Percentiles rank a stretch among this genome's conserved stretches.
Evolutionary conservation across 2,888 invertebrate genomes (phyloP).

Genomic region (Trilocha varians): DNA sequence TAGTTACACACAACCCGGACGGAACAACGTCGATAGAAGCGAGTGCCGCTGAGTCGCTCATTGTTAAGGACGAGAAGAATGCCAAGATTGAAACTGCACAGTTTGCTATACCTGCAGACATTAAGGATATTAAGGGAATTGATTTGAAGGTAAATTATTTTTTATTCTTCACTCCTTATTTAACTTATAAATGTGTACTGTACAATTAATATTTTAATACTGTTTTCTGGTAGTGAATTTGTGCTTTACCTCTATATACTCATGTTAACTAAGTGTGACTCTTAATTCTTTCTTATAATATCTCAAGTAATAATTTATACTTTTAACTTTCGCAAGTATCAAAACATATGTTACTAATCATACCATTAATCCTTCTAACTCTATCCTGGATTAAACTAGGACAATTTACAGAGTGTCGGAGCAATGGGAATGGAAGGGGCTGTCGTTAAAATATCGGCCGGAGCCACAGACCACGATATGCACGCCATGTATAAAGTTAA

Average conservation of each 20-base stretch:
- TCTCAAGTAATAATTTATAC: too few relatives aligned
- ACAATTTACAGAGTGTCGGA: slow-evolving; percentile 41
- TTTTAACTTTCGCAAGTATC: too few relatives aligned
- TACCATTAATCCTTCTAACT: too few relatives aligned
- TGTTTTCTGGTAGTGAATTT: too few relatives aligned
- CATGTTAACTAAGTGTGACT: too few relatives aligned
- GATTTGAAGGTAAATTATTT: slow-evolving; percentile 50
- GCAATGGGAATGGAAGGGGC: slow-evolving; percentile 78
- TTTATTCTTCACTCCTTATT: background rate
- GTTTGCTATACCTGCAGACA: slow-evolving; percentile 59
- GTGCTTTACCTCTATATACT: too few relatives aligned
- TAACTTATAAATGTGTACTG: too few relatives aligned
- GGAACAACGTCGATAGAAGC: slow-evolving; percentile 69
- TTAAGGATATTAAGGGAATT: slow-evolving; percentile 66
- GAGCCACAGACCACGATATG: slow-evolving; percentile 79
- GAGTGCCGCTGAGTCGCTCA: slow-evolving; percentile 51
- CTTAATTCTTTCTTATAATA: too few relatives aligned
- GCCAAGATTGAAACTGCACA: slow-evolving; percentile 57
- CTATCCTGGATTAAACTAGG: background rate
- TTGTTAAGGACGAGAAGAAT: slow-evolving; percentile 74
- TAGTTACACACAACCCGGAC: slow-evolving; percentile 66
- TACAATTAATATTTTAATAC: too few relatives aligned
- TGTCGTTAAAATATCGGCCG: slow-evolving; percentile 81
- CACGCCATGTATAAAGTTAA: slow-evolving; percentile 87
- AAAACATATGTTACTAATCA: too few relatives aligned